Conservation (phyloP, 2,888 invertebrate genomes). For the Holacanthella duospinosa region DNA sequence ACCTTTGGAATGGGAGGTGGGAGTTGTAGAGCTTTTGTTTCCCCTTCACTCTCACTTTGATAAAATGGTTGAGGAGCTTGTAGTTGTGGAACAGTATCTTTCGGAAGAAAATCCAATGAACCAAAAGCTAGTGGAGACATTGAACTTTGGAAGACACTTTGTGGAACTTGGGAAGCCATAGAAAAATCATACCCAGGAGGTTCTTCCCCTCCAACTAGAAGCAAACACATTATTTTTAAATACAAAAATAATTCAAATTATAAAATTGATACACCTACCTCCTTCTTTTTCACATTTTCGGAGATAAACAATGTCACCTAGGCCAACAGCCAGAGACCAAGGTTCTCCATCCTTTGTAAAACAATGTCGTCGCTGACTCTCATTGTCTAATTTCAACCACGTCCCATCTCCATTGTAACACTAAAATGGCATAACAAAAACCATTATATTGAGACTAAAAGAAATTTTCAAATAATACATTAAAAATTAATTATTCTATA, state of each 20-base stretch:
- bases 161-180: slow-evolving; percentile 39
- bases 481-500: not conserved
- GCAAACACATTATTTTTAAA: not conserved
- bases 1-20: not conserved
- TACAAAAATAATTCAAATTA: not conserved
- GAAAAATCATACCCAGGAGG: slow-evolving; percentile 53
- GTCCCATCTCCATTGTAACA: slow-evolving; percentile 53
- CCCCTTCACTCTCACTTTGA: too few species aligned
- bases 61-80: not conserved
- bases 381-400: slow-evolving; percentile 55
- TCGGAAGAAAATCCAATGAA: not conserved
- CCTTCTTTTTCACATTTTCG: slow-evolving; percentile 39
- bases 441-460: too few species aligned
- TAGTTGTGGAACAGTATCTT: not conserved
- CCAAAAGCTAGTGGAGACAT: slow-evolving; percentile 35
- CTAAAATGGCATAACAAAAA: slow-evolving; percentile 38
- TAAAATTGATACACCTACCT: too few species aligned
- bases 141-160: slow-evolving; percentile 34
- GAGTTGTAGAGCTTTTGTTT: too few species aligned
- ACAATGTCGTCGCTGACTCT: slow-evolving; percentile 55
- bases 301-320: slow-evolving; percentile 55
- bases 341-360: slow-evolving; percentile 57
- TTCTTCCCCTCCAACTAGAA: slow-evolving; percentile 35
- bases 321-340: slow-evolving; percentile 59
- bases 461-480: not conserved